phyloP scores from a whole-genome alignment of 2,888 invertebrate species.

The Stenodera caucasica region DNA sequence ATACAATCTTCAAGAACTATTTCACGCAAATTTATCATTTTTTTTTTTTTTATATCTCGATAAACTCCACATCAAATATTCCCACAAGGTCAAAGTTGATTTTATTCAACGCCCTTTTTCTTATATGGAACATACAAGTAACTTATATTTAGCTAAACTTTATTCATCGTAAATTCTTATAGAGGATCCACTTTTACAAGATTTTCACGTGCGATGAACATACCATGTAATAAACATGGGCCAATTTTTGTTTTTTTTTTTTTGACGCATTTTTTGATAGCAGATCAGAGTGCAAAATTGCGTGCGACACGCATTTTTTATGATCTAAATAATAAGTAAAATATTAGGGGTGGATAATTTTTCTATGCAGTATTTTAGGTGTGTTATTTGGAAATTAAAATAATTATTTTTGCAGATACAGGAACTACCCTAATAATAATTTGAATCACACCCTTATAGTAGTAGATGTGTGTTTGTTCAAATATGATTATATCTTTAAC shows the following conservation, averaged over 20 bases:
- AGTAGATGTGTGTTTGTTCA: not conserved
- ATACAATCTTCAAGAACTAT: not conserved
- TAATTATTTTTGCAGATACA: not conserved
- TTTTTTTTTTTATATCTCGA: not conserved
- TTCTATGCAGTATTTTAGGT: not conserved
- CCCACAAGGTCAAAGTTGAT: conserved; percentile 14
- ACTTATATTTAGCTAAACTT: conserved; percentile 19
- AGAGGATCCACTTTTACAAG: conserved; percentile 8
- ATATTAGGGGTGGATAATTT: conserved; percentile 15
- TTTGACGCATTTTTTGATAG: not conserved
- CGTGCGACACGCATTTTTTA: conserved; percentile 22
- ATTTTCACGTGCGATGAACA: conserved; percentile 15
- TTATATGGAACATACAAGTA: conserved; percentile 3
- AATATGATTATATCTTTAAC: not conserved
- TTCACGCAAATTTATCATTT: not conserved
- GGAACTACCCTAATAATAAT: not conserved
- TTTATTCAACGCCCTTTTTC: conserved; percentile 20
- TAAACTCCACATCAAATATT: conserved; percentile 14
- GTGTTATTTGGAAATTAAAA: not conserved
- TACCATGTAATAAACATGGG: conserved; percentile 17
- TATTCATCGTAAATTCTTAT: conserved; percentile 25
- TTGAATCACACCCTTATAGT: conserved; percentile 10
- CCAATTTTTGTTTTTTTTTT: conserved; percentile 4
- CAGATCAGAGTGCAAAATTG: conserved; percentile 12
- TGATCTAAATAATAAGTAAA: not conserved